Percentiles rank a stretch among this genome's conserved stretches.
phyloP scores from a whole-genome alignment of 2,113 vertebrate species.

The Lepus americanus region DNA sequence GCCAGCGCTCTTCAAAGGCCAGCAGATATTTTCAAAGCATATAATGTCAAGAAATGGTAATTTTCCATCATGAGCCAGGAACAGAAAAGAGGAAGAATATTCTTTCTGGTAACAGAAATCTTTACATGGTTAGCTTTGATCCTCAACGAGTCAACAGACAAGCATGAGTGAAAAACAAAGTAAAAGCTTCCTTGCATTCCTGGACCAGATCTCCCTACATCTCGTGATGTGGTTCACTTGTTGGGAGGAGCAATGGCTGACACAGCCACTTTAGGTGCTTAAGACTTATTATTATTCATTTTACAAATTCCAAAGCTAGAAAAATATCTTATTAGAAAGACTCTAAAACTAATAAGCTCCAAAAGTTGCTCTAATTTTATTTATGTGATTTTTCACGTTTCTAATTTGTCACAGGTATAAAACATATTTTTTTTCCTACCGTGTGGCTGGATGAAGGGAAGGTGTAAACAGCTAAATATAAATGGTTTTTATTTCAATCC shows the following conservation, averaged over 20 bases:
- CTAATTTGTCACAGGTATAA: conserved; percentile 41
- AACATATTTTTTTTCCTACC: not conserved
- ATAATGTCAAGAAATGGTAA: not conserved
- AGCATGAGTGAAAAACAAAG: not conserved
- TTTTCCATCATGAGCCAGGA: not conserved
- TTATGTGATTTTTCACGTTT: not conserved
- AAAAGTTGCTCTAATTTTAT: conserved; percentile 2
- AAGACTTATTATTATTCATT: accelerated
- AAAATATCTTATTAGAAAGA: conserved; percentile 29
- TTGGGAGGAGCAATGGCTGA: not conserved
- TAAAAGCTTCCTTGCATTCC: not conserved
- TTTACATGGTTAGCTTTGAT: not conserved
- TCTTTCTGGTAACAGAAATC: not conserved
- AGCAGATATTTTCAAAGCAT: conserved; percentile 42
- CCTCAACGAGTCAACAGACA: not conserved
- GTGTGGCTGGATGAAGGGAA: not conserved
- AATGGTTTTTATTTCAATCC: conserved; percentile 10
- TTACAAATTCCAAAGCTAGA: not conserved
- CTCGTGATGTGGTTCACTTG: accelerated
- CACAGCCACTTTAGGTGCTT: not conserved
- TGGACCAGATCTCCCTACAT: not conserved
- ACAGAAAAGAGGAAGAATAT: not conserved
- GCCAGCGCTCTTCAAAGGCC: not conserved
- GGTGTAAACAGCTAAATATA: conserved; percentile 17
- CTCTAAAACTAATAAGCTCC: conserved; percentile 30